Conservation (phyloP, 2,113 vertebrate genomes). For the Delphinus delphis region DNA sequence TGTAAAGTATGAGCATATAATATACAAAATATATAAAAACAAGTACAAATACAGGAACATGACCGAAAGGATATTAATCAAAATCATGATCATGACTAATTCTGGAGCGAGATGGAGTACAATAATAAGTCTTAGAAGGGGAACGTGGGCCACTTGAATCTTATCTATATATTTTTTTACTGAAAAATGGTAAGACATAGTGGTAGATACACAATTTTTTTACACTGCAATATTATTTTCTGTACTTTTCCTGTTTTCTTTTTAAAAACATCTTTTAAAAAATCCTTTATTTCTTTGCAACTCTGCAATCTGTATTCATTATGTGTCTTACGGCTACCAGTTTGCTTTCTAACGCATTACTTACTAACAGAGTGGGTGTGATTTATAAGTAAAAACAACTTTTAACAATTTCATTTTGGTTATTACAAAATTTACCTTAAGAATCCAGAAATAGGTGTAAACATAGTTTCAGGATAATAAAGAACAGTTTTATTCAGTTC, state of each 20-base stretch:
- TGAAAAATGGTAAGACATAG: background rate
- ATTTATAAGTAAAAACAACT: background rate
- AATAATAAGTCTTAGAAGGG: background rate
- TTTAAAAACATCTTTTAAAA: background rate
- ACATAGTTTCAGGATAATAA: background rate
- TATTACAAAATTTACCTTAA: background rate
- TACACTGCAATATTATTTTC: background rate
- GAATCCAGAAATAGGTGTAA: background rate
- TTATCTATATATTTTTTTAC: background rate
- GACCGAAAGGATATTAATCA: background rate
- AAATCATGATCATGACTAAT: background rate
- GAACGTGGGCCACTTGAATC: background rate
- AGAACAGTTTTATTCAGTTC: background rate
- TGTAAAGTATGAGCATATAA: background rate
- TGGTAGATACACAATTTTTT: background rate
- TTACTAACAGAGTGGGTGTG: background rate
- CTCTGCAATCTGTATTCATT: background rate
- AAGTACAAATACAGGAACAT: background rate
- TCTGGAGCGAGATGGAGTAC: background rate
- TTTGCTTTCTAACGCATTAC: background rate
- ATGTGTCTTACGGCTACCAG: background rate
- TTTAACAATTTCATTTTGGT: background rate
- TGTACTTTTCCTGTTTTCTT: background rate
- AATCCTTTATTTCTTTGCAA: background rate
- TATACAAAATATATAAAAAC: conserved; percentile 30